phyloP scores from a whole-genome alignment of 2,888 invertebrate genomes.

The Neoascia interrupta region DNA sequence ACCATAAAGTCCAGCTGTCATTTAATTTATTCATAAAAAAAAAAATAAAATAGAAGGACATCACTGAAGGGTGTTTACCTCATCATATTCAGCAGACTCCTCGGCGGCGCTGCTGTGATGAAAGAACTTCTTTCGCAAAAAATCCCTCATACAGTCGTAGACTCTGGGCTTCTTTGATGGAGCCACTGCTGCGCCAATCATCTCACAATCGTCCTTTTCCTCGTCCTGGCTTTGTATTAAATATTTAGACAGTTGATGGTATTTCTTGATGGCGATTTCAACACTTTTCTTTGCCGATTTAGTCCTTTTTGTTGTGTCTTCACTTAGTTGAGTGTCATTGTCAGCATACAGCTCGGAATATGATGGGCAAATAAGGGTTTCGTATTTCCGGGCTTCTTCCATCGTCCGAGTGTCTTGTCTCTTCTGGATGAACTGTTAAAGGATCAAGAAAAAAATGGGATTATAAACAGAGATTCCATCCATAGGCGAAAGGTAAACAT shows the following conservation, averaged over 20 bases:
- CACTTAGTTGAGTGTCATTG: slow-evolving; percentile 55
- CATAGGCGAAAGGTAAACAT: slow-evolving; percentile 17
- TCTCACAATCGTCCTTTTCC: slow-evolving; percentile 59
- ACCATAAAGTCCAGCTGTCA: slow-evolving; percentile 30
- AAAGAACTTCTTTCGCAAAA: slow-evolving; percentile 76
- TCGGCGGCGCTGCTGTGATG: slow-evolving; percentile 66
- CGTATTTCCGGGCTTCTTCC: slow-evolving; percentile 9
- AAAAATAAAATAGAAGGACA: slow-evolving; percentile 8
- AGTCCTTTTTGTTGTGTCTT: slow-evolving; percentile 47
- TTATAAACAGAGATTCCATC: slow-evolving; percentile 10
- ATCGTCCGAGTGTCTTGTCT: slow-evolving; percentile 54
- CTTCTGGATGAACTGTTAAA: slow-evolving; percentile 57
- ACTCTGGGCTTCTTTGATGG: slow-evolving; percentile 75
- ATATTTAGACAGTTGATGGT: slow-evolving; percentile 75
- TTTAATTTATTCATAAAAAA: slow-evolving; percentile 28
- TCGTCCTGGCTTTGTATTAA: slow-evolving; percentile 56
- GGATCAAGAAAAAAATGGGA: slow-evolving; percentile 29
- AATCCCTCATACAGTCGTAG: slow-evolving; percentile 78
- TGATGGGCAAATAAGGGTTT: slow-evolving; percentile 72
- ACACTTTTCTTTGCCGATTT: slow-evolving; percentile 71
- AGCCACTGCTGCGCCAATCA: slow-evolving; percentile 51
- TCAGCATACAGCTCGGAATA: slow-evolving; percentile 74
- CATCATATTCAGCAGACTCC: slow-evolving; percentile 48
- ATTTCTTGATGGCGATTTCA: slow-evolving; percentile 73
- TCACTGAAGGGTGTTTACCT: slow-evolving; percentile 37